Conservation (phyloP, 1,140 invertebrate genomes). For the Aricia agestis region DNA sequence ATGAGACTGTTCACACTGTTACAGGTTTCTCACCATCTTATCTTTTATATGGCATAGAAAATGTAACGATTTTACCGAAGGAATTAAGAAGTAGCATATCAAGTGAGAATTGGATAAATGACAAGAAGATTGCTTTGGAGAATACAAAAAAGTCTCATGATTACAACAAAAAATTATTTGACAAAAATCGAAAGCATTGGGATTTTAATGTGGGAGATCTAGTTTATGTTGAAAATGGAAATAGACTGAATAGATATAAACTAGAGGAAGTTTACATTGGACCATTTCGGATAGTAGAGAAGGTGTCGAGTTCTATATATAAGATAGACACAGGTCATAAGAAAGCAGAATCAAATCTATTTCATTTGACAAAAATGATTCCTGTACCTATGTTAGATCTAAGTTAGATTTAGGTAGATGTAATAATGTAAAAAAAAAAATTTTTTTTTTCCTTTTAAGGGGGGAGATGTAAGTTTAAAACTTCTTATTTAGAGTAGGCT, state of each 20-base stretch:
- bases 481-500: no score
- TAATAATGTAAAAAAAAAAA: no score
- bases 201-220: background rate
- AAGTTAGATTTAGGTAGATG: no score
- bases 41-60: slow-evolving; percentile 39
- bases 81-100: background rate
- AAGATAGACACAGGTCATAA: background rate
- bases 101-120: background rate
- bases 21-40: slow-evolving; percentile 50
- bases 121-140: background rate
- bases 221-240: slow-evolving; percentile 17
- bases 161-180: slow-evolving; percentile 40
- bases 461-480: no score
- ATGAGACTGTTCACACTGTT: slow-evolving; percentile 48
- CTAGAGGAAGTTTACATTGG: slow-evolving; percentile 17
- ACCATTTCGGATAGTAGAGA: slow-evolving; percentile 6
- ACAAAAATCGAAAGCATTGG: slow-evolving; percentile 21
- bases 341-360: no score
- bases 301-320: slow-evolving; percentile 15
- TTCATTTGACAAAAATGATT: no score
- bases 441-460: no score
- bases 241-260: slow-evolving; percentile 19
- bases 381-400: no score
- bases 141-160: slow-evolving; percentile 29
- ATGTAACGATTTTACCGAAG: background rate